Evolutionary conservation across 2,888 invertebrate genomes (phyloP).

Genomic region (Amitus sp.): DNA sequence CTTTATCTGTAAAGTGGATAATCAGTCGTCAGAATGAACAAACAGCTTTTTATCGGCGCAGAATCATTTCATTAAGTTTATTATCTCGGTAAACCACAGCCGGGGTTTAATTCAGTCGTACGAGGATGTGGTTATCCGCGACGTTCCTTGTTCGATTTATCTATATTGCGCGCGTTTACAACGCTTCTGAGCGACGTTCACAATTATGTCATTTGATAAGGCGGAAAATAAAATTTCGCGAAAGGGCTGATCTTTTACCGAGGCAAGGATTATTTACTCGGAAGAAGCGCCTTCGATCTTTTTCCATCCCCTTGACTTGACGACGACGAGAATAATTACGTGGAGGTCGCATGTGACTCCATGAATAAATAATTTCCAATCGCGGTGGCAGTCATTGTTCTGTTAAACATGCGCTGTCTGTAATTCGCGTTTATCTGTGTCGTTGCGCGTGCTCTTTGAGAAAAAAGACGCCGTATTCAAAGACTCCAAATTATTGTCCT

Average conservation of each 20-base stretch:
- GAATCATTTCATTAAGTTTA: constrained; percentile 3
- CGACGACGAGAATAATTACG: constrained; percentile 39
- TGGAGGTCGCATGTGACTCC: constrained; percentile 41
- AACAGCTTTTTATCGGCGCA: not conserved
- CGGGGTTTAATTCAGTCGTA: not conserved
- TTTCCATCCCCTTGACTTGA: constrained; percentile 23
- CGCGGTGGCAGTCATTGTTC: constrained; percentile 42
- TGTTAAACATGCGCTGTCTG: constrained; percentile 41
- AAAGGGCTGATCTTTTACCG: not conserved
- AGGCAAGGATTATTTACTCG: constrained; percentile 32
- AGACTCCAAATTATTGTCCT: too few species aligned
- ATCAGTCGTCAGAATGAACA: not conserved
- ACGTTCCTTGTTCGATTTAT: not conserved
- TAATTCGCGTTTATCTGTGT: constrained; percentile 25
- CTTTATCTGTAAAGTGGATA: not conserved
- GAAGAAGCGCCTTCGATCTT: constrained; percentile 28
- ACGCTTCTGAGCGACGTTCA: not conserved
- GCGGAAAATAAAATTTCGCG: constrained; percentile 6
- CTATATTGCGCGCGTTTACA: not conserved
- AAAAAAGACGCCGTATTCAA: not conserved
- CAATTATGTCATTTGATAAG: not conserved
- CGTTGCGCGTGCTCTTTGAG: not conserved
- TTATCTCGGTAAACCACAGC: constrained; percentile 10
- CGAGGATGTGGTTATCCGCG: constrained; percentile 13
- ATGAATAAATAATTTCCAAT: constrained; percentile 47